Conservation (phyloP, 2,797 vertebrate genomes). For the Sus cebifrons region DNA sequence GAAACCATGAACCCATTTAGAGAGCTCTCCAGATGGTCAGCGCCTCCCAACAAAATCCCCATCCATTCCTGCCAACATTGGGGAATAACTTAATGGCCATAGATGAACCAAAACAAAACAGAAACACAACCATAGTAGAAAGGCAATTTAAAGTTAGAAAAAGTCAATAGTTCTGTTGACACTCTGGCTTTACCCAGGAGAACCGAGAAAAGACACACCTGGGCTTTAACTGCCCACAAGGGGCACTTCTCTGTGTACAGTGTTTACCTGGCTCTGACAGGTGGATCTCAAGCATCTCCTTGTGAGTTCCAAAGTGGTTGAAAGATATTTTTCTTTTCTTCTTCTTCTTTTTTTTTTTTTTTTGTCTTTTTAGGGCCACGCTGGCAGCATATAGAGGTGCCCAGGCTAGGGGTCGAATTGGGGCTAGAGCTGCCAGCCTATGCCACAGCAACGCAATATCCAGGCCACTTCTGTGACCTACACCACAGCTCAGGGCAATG, state of each 20-base stretch:
- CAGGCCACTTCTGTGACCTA: too few species aligned
- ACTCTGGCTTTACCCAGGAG: neutral
- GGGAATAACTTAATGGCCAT: slow-evolving; percentile 35
- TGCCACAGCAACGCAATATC: too few species aligned
- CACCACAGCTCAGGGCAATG: too few species aligned
- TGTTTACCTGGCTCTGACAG: neutral
- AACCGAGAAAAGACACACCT: neutral
- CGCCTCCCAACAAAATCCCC: slow-evolving; percentile 8
- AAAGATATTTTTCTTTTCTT: neutral
- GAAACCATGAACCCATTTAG: slow-evolving; percentile 21
- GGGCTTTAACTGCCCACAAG: neutral
- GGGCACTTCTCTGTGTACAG: neutral
- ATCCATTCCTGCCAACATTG: slow-evolving; percentile 41
- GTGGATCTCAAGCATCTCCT: neutral
- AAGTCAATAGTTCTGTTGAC: neutral
- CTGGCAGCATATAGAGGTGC: too few species aligned
- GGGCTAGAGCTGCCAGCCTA: too few species aligned
- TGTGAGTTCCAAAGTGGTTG: slow-evolving; percentile 1
- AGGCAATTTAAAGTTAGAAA: slow-evolving; percentile 16
- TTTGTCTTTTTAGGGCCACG: too few species aligned
- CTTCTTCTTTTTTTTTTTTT: neutral
- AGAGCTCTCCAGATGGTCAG: slow-evolving; percentile 35
- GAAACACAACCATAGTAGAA: slow-evolving; percentile 19
- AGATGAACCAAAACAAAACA: slow-evolving; percentile 20
- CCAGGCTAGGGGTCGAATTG: too few species aligned